Base-by-base conservation (phyloP, 2,113 vertebrate species). In the Anser cygnoides region DNA sequence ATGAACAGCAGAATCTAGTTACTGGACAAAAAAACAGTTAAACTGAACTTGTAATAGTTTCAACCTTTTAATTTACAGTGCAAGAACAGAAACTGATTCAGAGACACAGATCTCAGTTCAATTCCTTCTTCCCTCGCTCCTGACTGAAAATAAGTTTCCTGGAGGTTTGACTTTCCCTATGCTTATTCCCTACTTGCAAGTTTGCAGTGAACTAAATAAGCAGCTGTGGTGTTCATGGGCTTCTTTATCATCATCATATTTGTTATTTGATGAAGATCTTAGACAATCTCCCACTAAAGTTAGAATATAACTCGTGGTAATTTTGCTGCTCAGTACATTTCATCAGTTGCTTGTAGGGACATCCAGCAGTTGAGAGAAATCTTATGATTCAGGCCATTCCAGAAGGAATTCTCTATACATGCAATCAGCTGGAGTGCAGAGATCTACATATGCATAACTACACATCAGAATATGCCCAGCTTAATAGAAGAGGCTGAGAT, bases 211-310 rank as follows among this genome's bases (percentile, higher is more conserved):
- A 22, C 16, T 35, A 33, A 86, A n/a, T 3, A 57, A 61, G 20
- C 29, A 28, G 8, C 1, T 1, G 33, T 35, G 10, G 2, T 4
- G 31, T 10, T 63, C 26, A 29, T 8, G 5, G 0, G 0, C 54
- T 18, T 10, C 3, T 54, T 35, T 22, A n/a, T 59, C 8, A 62
- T 54, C 5, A 37, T 71, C 33, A 33, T 11, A 9, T 49, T 59
- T 39, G 14, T 25, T 63, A 11, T 41, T 50, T 59, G 25, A 31
- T 37, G 19, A 13, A 67, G 12, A 68, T 13, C 15, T 55, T 16
- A 0, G 5, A 68, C 13, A 25, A 52, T 6, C 43, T 79, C 49
- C 52, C n/a, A 50, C 13, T 78, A 0, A 44, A 46, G 31, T 78
- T 21, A 55, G 1, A 41, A 31, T 55, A 2, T n/a, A 89, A 50